phyloP scores from a whole-genome alignment of 2,888 invertebrate species.

The Diabrotica balteata region DNA sequence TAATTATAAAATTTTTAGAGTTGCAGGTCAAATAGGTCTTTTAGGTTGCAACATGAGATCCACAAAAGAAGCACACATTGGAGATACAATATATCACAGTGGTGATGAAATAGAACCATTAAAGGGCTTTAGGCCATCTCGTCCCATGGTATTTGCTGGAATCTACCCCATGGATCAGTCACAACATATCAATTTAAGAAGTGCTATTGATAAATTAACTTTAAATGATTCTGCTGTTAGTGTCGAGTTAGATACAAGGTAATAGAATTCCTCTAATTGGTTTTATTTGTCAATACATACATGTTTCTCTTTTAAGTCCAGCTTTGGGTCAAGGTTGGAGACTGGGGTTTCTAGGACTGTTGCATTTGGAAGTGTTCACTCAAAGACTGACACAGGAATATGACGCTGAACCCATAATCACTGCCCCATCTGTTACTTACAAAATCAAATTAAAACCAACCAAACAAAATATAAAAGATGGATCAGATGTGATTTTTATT shows the following conservation, averaged over 20 bases:
- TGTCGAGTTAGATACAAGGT: slow-evolving; percentile 84
- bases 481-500: slow-evolving; percentile 67
- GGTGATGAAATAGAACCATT: slow-evolving; percentile 66
- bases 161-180: slow-evolving; percentile 92
- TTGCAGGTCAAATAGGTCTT: slow-evolving; percentile 94
- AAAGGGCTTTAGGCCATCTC: slow-evolving; percentile 71
- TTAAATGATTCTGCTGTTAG: slow-evolving; percentile 94
- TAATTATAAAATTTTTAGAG: slow-evolving; percentile 54
- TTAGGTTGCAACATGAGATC: slow-evolving; percentile 82
- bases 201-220: slow-evolving; percentile 88
- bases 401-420: slow-evolving; percentile 80
- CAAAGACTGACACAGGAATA: slow-evolving; percentile 87
- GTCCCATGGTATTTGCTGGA: slow-evolving; percentile 87
- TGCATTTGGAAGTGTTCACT: slow-evolving; percentile 89
- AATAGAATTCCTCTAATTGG: slow-evolving; percentile 27
- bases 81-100: slow-evolving; percentile 75
- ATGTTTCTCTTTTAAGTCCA: slow-evolving; percentile 65
- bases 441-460: slow-evolving; percentile 78
- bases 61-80: slow-evolving; percentile 75
- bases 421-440: slow-evolving; percentile 87
- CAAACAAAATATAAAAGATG: slow-evolving; percentile 73
- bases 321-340: slow-evolving; percentile 91
- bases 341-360: slow-evolving; percentile 83
- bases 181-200: slow-evolving; percentile 75
- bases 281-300: background rate